Base-by-base conservation (phyloP, 2,113 vertebrate species). In the Ophthalmotilapia sp. region DNA sequence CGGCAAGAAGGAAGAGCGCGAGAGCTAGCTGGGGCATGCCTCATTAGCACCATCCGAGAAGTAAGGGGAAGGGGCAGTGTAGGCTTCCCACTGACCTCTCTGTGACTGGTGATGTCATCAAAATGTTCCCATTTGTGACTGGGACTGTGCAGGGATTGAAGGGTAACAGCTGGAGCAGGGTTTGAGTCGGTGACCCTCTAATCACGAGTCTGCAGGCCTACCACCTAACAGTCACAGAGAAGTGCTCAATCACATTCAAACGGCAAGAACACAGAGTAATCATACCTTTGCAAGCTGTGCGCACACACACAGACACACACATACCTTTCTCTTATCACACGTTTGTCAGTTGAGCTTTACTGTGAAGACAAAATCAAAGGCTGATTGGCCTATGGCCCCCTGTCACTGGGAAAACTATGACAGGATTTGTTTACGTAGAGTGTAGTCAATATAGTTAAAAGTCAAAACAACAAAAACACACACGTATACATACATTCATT, bases 71-170 rank as follows among this genome's bases (percentile, higher is more conserved):
- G 91, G 89, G 86, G 87, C 84, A 87, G 90, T 40, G 60, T 53
- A 47, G 89, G 82, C 86, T 86, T 89, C 91, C 89, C 88, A 90
- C 88, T 89, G 92, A 88, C 84, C 93, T 92, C 89, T 88, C 65
- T 80, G 86, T 88, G 93, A 89, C 89, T 89, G 84, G 87, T 95
- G 95, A 96, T 93, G 93, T 95, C 94, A 95, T 93, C 90, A 87
- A 89, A 91, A 86, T 85, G 88, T 87, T 87, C 91, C 86, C 84
- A 85, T 92, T 92, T 85, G 85, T 45, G 86, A 87, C 79, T 29
- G 68, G 68, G 60, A 89, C 86, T 86, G 88, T 23, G 23, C 73
- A 11, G 51, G 82, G 79, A 89, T 75, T 89, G 89, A 89, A 81
- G 81, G 29, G 53, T 79, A 93, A 92, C 94, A 93, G 94, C 93